These are phyloP conservation scores for Diogma glabrata DNA, from an alignment of 2,888 invertebrate genomes.

Conservation along the genomic window DNA sequence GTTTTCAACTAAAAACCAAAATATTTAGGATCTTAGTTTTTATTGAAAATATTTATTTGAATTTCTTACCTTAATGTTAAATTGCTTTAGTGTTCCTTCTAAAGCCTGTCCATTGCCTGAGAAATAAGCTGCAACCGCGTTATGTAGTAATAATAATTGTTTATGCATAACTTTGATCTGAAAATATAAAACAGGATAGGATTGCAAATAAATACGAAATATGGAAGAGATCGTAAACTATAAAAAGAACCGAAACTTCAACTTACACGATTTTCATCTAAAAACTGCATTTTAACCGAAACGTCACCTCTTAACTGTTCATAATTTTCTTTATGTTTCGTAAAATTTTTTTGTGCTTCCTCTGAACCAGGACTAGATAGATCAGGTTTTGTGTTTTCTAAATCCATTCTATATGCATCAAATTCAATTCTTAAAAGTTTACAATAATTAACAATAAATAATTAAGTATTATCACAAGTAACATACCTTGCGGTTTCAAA, in stretches of 20 bases:
- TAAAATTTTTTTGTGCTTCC: constrained; percentile 70
- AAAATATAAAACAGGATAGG: constrained; percentile 23
- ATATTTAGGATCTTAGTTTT: too few relatives aligned
- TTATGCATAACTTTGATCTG: constrained; percentile 99
- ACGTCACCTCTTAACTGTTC: constrained; percentile 90
- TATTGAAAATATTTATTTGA: too few relatives aligned
- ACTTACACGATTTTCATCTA: constrained; percentile 91
- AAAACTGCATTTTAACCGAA: constrained; percentile 86
- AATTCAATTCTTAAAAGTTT: constrained; percentile 68
- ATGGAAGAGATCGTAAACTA: too few relatives aligned
- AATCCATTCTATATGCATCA: constrained; percentile 93
- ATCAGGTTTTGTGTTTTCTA: constrained; percentile 64
- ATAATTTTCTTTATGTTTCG: constrained; percentile 78
- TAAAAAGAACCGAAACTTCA: background rate
- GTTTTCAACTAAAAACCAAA: constrained; percentile 41
- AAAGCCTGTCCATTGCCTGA: constrained; percentile 90
- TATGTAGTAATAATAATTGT: constrained; percentile 88
- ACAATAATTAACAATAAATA: background rate
- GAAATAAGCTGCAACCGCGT: constrained; percentile 94
- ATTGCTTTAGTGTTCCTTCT: constrained; percentile 89
- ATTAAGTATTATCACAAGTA: too few relatives aligned
- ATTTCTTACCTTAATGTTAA: constrained; percentile 67
- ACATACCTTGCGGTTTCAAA: constrained; percentile 49
- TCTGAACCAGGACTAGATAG: constrained; percentile 50
- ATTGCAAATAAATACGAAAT: too few relatives aligned